Evolutionary conservation across 2,888 invertebrate species (phyloP).

Genomic region (Amorpha juglandis): DNA sequence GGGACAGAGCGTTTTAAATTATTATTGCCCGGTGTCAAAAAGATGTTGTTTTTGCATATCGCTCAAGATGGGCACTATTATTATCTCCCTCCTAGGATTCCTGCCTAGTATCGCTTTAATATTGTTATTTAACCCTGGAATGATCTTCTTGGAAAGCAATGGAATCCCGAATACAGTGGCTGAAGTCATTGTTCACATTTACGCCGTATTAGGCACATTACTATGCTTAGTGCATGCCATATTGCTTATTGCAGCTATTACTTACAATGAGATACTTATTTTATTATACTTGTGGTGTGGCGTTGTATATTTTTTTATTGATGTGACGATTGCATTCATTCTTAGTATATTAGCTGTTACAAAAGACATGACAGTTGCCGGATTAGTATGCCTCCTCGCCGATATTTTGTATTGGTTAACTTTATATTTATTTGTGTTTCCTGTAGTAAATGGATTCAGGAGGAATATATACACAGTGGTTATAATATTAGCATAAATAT

Average conservation of each 20-base stretch:
- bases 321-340: constrained; percentile 41
- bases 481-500: constrained; percentile 41
- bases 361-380: constrained; percentile 32
- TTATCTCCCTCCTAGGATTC: constrained; percentile 52
- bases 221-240: constrained; percentile 48
- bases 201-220: constrained; percentile 52
- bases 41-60: constrained; percentile 52
- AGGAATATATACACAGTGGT: constrained; percentile 60
- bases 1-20: constrained; percentile 20
- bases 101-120: constrained; percentile 48
- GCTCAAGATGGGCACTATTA: constrained; percentile 54
- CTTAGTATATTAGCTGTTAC: constrained; percentile 40
- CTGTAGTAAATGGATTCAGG: constrained; percentile 63
- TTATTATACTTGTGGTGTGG: constrained; percentile 58
- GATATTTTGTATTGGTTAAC: constrained; percentile 52
- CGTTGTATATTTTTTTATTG: constrained; percentile 49
- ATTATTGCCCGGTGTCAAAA: constrained; percentile 45
- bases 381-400: constrained; percentile 36
- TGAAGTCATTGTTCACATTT: constrained; percentile 46
- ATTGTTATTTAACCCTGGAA: background rate
- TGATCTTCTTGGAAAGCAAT: constrained; percentile 35
- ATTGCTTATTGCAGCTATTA: constrained; percentile 51
- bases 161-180: constrained; percentile 37
- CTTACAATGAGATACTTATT: constrained; percentile 56
- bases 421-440: constrained; percentile 49